These are phyloP conservation scores for Cryptus armator DNA, from an alignment of 2,888 invertebrate genomes.

Conservation along the genomic window DNA sequence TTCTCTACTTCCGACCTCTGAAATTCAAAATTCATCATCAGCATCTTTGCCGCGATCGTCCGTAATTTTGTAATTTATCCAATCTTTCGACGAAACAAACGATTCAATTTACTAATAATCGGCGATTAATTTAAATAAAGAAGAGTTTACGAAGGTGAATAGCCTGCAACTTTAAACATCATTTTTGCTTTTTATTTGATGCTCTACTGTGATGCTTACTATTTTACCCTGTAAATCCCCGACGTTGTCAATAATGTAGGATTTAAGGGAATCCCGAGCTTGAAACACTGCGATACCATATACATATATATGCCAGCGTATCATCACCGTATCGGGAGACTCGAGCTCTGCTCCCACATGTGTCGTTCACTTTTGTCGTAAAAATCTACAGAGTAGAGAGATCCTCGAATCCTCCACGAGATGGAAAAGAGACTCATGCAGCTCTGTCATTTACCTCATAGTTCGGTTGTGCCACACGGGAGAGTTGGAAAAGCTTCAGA, in stretches of 20 bases:
- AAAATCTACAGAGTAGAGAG: background rate
- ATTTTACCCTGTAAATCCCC: background rate
- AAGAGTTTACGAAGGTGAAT: background rate
- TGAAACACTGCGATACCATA: background rate
- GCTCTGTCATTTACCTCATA: constrained; percentile 5
- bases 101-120: background rate
- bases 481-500: constrained; percentile 36
- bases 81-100: background rate
- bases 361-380: background rate
- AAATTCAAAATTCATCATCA: background rate
- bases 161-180: background rate
- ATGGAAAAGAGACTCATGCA: background rate
- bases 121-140: no score
- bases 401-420: background rate
- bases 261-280: background rate
- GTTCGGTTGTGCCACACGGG: constrained; percentile 17
- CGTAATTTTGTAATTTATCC: background rate
- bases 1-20: background rate
- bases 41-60: background rate
- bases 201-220: background rate
- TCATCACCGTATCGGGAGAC: background rate
- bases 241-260: background rate
- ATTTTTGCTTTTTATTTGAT: background rate
- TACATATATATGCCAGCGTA: background rate
- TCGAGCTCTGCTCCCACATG: background rate